Evolutionary conservation across 2,113 vertebrate genomes (phyloP).

Genomic region (Dolichallabes microphthalmus): DNA sequence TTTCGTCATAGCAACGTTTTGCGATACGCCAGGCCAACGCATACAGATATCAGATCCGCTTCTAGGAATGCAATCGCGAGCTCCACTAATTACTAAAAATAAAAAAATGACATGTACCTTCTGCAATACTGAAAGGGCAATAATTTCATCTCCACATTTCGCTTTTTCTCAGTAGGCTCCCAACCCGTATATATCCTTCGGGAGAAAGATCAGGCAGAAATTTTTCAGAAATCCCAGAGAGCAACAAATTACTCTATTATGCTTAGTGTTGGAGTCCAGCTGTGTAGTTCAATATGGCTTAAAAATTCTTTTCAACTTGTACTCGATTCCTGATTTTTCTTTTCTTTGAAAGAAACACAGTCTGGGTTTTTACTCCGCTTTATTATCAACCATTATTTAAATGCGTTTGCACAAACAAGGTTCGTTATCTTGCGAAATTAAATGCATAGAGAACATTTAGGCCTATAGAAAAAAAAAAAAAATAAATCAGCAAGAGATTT

Average conservation of each 20-base stretch:
- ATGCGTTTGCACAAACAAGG: not conserved
- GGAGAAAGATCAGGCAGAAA: not conserved
- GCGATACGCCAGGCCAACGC: not conserved
- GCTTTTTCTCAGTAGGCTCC: constrained; percentile 6
- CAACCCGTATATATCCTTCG: not conserved
- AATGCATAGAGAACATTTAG: not conserved
- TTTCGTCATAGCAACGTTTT: not conserved
- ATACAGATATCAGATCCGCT: constrained; percentile 8
- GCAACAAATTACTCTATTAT: constrained; percentile 18
- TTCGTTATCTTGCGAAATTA: not conserved
- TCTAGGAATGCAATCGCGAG: not conserved
- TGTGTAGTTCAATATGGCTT: constrained; percentile 2
- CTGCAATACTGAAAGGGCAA: constrained; percentile 24
- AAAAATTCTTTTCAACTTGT: not conserved
- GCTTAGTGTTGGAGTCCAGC: not conserved
- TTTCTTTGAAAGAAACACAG: not conserved
- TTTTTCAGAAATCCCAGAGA: constrained; percentile 12
- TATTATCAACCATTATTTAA: not conserved
- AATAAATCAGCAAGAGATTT: not conserved
- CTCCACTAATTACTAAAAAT: not conserved
- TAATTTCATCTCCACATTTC: not conserved
- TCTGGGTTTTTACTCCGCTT: not conserved
- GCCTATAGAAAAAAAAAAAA: no score
- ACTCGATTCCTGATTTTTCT: not conserved
- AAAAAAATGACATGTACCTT: constrained; percentile 14